Conservation (phyloP, 1,140 invertebrate species). For the Ceratina australensis region DNA sequence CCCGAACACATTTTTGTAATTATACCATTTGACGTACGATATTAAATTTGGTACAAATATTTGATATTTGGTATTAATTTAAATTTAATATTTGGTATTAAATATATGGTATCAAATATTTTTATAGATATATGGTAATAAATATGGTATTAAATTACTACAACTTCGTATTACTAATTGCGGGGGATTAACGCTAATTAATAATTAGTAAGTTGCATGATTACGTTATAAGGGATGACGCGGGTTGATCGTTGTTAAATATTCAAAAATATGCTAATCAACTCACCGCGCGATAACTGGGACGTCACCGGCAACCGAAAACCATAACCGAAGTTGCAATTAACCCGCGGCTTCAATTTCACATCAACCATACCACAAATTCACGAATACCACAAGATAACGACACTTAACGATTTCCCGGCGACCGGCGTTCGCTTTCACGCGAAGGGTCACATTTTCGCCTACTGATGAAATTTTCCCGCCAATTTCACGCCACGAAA, state of each 20-base stretch:
- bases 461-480: conserved; percentile 15
- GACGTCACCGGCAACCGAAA: not conserved
- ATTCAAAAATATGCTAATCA: not conserved
- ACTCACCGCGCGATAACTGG: not conserved
- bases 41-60: no score
- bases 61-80: no score
- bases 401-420: not conserved
- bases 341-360: not conserved
- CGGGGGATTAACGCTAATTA: no score
- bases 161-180: no score
- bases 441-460: not conserved
- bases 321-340: not conserved
- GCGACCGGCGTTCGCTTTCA: not conserved
- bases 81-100: no score
- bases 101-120: no score
- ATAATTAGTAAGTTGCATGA: no score
- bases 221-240: no score
- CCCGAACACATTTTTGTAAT: no score
- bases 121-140: no score
- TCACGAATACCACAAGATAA: not conserved
- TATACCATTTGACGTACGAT: no score
- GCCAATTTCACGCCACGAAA: conserved; percentile 16
- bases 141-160: no score
- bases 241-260: not conserved
- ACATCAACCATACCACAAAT: not conserved